Evolutionary conservation across 2,797 vertebrate genomes (phyloP), one percentile per base, ranked within the genome.

Genomic region (Tinamus major): DNA sequence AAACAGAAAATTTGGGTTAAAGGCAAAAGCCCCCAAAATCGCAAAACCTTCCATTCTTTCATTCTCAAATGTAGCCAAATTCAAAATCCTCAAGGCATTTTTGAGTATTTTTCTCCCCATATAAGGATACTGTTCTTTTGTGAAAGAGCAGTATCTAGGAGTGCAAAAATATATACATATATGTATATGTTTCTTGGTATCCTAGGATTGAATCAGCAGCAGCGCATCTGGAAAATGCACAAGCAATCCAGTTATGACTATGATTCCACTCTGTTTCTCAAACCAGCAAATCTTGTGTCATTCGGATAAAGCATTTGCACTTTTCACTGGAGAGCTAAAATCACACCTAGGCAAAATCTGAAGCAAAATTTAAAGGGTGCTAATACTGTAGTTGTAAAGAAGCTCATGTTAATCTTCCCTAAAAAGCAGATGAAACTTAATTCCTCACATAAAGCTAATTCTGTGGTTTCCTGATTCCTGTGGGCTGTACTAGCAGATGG

Each of bases 391-490:
- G 63, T 89, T 76, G 68, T 81, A 68, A 94, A 93, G 61, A 83
- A 68, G 35, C 63, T 69, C 56, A 44, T 69, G 35, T 90, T 96
- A 92, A 85, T 96, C 75, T 90, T 91, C 90, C 88, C 82, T 90
- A 78, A 89, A 92, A 92, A 94, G 77, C 49, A 94, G 79, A 94
- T 85, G 86, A 96, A 96, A 95, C 61, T 56, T 95, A 95, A 96
- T 93, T 95, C 69, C 72, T 94, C 85, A 93, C 90, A 92, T 88
- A 97, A 96, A 96, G 93, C 93, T 92, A 94, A 96, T 96, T 93
- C 92, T 74, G 84, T 89, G 46, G 10, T 95, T 96, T 95, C 59
- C 85, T 91, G 72, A 49, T 95, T 97, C 95, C 92, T 93, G 71
- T 76, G 79, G 94, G 91, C 93, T 86, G 58, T n/a, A 37, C 31